Percentiles rank a stretch among this genome's conserved stretches.
phyloP scores from a whole-genome alignment of 2,888 invertebrate species.

The Andrena dorsata region DNA sequence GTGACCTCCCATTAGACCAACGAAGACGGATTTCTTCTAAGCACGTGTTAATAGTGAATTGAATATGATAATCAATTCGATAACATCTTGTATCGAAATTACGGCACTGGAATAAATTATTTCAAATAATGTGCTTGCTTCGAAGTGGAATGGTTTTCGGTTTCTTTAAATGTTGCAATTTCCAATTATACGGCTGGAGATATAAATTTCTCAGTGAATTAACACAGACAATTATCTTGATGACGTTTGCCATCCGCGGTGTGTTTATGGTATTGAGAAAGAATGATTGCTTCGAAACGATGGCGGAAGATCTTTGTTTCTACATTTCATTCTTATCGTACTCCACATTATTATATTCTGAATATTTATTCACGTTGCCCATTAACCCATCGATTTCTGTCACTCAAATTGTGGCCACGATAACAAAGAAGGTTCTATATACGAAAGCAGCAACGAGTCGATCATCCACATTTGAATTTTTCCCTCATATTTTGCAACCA shows the following conservation, averaged over 20 bases:
- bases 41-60: neutral
- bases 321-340: neutral
- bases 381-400: neutral
- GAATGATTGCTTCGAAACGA: neutral
- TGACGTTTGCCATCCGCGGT: neutral
- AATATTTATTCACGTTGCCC: neutral
- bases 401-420: neutral
- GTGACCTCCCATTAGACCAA: neutral
- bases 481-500: neutral
- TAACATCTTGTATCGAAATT: neutral
- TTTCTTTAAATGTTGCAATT: too few species aligned
- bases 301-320: conserved; percentile 4
- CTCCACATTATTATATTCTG: neutral
- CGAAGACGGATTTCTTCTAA: neutral
- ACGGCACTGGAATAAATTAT: neutral
- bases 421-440: neutral
- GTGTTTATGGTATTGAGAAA: neutral
- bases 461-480: neutral
- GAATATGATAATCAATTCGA: neutral
- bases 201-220: neutral
- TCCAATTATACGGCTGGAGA: too few species aligned
- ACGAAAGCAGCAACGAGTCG: neutral
- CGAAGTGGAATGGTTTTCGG: too few species aligned
- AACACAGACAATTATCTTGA: neutral
- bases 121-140: neutral